phyloP scores from a whole-genome alignment of 2,113 vertebrate species.

The Cochlearius cochlearius region DNA sequence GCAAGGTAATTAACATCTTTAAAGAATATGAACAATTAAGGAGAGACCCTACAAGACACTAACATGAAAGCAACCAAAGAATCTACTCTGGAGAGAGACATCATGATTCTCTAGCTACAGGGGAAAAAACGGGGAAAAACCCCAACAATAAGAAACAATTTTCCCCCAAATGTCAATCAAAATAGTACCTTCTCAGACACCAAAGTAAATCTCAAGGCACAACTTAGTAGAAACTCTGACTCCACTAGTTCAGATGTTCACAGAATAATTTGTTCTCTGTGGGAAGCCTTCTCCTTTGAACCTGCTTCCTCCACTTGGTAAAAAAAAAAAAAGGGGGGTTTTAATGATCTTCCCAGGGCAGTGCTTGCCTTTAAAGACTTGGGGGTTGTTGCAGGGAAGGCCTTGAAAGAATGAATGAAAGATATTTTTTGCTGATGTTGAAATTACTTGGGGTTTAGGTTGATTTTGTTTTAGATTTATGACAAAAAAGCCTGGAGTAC shows the following conservation, averaged over 20 bases:
- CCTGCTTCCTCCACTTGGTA: neutral
- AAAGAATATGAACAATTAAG: neutral
- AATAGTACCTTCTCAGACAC: neutral
- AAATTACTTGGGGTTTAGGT: neutral
- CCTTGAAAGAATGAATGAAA: neutral
- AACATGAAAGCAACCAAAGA: neutral
- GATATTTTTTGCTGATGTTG: neutral
- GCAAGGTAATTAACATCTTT: neutral
- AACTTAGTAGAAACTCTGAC: neutral
- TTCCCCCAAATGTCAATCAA: neutral
- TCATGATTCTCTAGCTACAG: accelerated
- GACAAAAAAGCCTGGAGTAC: neutral
- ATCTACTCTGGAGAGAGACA: neutral
- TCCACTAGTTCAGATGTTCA: neutral
- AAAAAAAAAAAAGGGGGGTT: neutral
- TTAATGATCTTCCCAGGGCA: neutral
- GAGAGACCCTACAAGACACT: neutral
- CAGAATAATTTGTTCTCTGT: neutral
- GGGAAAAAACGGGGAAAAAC: accelerated
- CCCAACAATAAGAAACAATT: accelerated
- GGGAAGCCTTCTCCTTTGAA: slow-evolving; percentile 5
- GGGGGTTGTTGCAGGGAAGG: neutral
- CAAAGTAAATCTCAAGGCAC: neutral
- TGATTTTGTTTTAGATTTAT: slow-evolving; percentile 14
- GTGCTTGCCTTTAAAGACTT: neutral